Evolutionary conservation across 2,113 vertebrate genomes (phyloP).

Genomic region (Psilopogon haemacephalus): DNA sequence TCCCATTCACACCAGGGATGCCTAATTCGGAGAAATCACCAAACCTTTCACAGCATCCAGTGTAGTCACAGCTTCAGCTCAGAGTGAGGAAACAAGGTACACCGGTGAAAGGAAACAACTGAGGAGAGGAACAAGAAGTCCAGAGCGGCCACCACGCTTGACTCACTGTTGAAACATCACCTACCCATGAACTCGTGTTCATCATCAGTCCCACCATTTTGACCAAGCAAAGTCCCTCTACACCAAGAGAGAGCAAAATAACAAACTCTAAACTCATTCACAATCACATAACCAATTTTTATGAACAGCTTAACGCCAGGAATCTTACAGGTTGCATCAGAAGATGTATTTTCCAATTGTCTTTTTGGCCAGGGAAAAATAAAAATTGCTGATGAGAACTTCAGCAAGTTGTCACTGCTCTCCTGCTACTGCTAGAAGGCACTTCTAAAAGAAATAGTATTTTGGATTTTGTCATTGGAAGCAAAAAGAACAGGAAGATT

Average conservation of each 20-base stretch:
- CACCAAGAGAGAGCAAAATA: background rate
- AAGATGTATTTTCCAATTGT: background rate
- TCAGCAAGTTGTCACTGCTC: background rate
- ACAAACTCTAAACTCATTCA: background rate
- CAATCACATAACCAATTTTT: background rate
- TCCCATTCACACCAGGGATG: background rate
- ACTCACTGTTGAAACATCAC: background rate
- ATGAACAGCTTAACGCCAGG: background rate
- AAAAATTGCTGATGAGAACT: background rate
- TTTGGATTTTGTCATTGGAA: background rate
- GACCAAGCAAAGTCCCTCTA: background rate
- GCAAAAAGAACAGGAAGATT: background rate
- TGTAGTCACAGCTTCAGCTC: background rate
- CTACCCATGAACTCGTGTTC: background rate
- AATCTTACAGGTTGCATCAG: background rate
- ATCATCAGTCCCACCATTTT: background rate
- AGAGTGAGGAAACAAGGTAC: background rate
- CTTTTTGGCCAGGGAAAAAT: background rate
- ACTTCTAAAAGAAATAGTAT: background rate
- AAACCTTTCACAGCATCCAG: background rate
- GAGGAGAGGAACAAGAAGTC: background rate
- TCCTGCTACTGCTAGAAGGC: background rate
- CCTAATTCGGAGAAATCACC: background rate
- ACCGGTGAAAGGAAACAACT: background rate
- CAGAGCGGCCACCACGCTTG: fast-evolving